Conservation (phyloP, 2,113 vertebrate genomes). For the Esox niger region DNA sequence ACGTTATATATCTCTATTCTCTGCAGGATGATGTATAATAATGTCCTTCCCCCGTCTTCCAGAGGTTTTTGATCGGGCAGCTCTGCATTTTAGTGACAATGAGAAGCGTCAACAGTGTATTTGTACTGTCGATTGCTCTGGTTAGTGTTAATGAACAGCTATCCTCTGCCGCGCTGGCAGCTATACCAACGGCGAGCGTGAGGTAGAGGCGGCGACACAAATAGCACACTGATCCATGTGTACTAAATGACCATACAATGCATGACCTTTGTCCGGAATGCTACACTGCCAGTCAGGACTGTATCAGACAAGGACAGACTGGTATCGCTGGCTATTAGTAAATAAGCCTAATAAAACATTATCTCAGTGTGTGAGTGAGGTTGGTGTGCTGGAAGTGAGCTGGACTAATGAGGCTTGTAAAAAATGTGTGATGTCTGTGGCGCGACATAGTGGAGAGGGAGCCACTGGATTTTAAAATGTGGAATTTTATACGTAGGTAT, state of each 20-base stretch:
- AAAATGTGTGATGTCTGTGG: constrained; percentile 2
- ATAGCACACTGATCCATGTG: background rate
- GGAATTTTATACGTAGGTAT: too few species aligned
- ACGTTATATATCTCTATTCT: background rate
- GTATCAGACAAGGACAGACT: background rate
- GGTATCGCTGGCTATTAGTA: background rate
- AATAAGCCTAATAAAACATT: background rate
- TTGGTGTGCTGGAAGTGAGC: constrained; percentile 2
- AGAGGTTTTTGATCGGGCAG: background rate
- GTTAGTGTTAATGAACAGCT: background rate
- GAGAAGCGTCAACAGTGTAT: background rate
- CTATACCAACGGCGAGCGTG: background rate
- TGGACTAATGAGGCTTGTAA: background rate
- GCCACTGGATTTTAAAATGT: too few species aligned
- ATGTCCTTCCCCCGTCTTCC: background rate
- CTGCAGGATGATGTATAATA: background rate
- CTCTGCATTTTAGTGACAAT: background rate
- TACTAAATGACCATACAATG: too few species aligned
- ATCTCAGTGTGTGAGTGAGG: background rate
- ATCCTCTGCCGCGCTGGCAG: background rate
- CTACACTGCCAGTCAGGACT: background rate
- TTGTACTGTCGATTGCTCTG: background rate
- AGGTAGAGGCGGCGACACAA: background rate
- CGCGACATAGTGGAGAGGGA: too few species aligned
- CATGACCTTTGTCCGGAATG: too few species aligned